A percentile compares a stretch with the other conserved stretches of the same genome.
Conservation (phyloP, 1,140 invertebrate species). For the Drosophila melanica region DNA sequence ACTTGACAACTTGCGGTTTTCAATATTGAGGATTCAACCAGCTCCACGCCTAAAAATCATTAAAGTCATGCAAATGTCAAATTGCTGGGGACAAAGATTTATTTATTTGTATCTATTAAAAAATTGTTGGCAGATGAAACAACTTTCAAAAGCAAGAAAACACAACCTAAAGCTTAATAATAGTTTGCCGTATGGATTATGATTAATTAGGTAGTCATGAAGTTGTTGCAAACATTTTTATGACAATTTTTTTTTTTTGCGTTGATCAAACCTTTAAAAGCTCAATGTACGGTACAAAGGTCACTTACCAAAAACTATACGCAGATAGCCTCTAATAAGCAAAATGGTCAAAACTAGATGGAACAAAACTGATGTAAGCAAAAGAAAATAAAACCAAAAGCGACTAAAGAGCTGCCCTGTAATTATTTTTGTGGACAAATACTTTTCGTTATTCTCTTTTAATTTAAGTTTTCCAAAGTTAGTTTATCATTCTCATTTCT, state of each 20-base stretch:
- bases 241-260: background rate
- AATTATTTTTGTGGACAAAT: background rate
- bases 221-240: background rate
- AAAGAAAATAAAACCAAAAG: background rate
- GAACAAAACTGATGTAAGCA: slow-evolving; percentile 18
- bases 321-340: slow-evolving; percentile 2
- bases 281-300: slow-evolving; percentile 26
- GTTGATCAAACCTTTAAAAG: slow-evolving; percentile 13
- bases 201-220: slow-evolving; percentile 18
- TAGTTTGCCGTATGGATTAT: slow-evolving; percentile 9
- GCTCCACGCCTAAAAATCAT: background rate
- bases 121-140: slow-evolving; percentile 15
- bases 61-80: slow-evolving; percentile 12
- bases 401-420: slow-evolving; percentile 2
- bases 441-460: no score
- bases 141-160: slow-evolving; percentile 25
- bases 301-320: background rate
- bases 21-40: no score
- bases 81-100: slow-evolving; percentile 20
- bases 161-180: slow-evolving; percentile 11
- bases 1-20: no score
- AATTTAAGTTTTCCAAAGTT: no score
- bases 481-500: no score
- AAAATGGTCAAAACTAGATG: background rate
- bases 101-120: slow-evolving; percentile 4